Evolutionary conservation across 1,140 invertebrate genomes (phyloP), one percentile per base, ranked within the genome.

Genomic region (Mizuhopecten yessoensis): DNA sequence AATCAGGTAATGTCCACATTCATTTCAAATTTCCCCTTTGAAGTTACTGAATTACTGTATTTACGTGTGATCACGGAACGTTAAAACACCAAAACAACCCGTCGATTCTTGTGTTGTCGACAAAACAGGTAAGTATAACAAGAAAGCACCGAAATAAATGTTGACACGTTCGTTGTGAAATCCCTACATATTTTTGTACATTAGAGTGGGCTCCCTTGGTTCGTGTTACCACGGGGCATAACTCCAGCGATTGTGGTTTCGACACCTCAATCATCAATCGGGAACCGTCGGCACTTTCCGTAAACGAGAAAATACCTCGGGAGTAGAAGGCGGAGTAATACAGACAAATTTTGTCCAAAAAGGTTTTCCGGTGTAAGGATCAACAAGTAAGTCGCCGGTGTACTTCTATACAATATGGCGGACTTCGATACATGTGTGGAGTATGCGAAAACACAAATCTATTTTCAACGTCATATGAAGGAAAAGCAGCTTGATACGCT

Each of bases 91-190:
- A 29, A 23, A 75, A 75, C n/a, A 75, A n/a, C n/a, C n/a, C 23
- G 57, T 29, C 9, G 5, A 75, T 5, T 5, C 57, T 29, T 2
- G 11, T 75, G 57, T 29, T n/a, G 11, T 7, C 29, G n/a, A 75
- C n/a, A 75, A 17, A 1, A 75, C 23, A 75, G 9, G 1, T 29
- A 75, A 29, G 29, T 7, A 75, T n/a, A 29, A 75, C 11, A 5
- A 75, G 57, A 75, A 75, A 75, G 23, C 57, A 75, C 57, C 57
- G n/a, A 75, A 75, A 29, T n/a, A 75, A 75, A 75, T 9, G 23
- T 75, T 75, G 57, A 75, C 57, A 75, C 57, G 57, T 75, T 75
- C 2, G 57, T 75, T 75, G 57, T 75, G 15, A 75, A 75, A 75
- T 75, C 57, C 57, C n/a, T n/a, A 75, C n/a, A 11, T 9, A 75